Base-by-base conservation (phyloP, 2,797 vertebrate genomes). In the Myiotriccus ornatus region DNA sequence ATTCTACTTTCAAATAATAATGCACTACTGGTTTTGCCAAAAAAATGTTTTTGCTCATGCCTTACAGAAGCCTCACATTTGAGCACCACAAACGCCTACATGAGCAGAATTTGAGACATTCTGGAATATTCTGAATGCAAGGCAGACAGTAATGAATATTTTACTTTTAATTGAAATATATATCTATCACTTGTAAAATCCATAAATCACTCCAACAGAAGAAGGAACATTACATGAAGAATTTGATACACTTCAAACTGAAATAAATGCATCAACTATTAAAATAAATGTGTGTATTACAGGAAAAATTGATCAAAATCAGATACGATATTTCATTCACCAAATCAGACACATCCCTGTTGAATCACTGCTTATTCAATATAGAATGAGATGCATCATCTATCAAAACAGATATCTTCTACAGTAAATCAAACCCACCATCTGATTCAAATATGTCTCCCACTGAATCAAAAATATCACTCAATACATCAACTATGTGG, bases 301-400 rank as follows among this genome's bases (percentile, higher is more conserved):
- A 94, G 79, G 86, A 94, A 97, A 97, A 97, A 98, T 96, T 95
- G 95, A 98, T 97, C 95, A 97, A 97, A 97, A 97, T 98, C 97
- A 97, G 94, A 96, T 96, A 88, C 91, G 96, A 96, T 97, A 95
- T 97, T 97, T 98, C 95, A 94, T 95, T 97, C 97, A 97, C 95
- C 93, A 96, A 96, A 98, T 98, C 96, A 97, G 95, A 96, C 56
- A 93, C 93, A 97, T 97, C 90, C 85, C 94, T 90, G 91, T 94
- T 97, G 96, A 98, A 97, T 98, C 97, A 97, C 96, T 97, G 95
- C 94, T 97, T 97, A 97, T 94, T 97, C 95, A 97, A 94, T 96
- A 95, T 68, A 95, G 93, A 96, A 97, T 85, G 96, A 98, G 94
- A 97, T 96, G 82, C 75, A 97, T 94, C 95, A 97, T 97, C 95